A percentile compares a stretch with the other conserved stretches of the same genome.
Conservation (phyloP, 2,797 vertebrate species). For the Silurus aristotelis region DNA sequence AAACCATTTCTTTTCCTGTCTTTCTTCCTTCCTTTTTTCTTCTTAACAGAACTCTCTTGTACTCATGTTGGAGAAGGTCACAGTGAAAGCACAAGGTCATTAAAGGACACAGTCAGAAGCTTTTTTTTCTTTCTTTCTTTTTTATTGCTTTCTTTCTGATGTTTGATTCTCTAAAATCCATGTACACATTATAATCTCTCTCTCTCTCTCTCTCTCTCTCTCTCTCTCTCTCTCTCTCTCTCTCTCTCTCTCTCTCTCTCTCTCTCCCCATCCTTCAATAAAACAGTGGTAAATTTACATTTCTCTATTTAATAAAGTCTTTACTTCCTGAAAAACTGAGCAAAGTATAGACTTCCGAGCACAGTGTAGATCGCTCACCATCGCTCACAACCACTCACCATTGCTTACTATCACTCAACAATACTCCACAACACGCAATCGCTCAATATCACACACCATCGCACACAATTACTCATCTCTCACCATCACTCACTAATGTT, state of each 20-base stretch:
- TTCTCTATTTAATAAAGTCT: background rate
- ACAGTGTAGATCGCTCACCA: no score
- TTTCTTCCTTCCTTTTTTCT: constrained; percentile 1
- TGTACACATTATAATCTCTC: background rate
- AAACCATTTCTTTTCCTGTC: constrained; percentile 7
- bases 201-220: background rate
- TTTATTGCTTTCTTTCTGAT: background rate
- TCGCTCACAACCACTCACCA: no score
- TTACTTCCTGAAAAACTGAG: background rate
- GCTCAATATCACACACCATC: no score
- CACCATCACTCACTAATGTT: no score
- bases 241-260: no score
- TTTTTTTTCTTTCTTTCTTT: background rate
- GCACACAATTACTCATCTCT: no score
- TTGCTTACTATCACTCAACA: no score
- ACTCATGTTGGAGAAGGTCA: background rate
- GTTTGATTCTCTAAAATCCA: background rate
- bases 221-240: no score
- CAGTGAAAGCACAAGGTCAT: background rate
- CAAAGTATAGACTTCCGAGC: background rate
- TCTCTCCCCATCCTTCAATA: no score
- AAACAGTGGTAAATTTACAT: background rate
- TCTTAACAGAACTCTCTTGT: background rate
- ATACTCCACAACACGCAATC: no score
- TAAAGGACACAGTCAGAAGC: background rate